Evolutionary conservation across 1,140 invertebrate species (phyloP), one percentile per base, ranked within the genome.

Genomic region (Trachymyrmex cornetzi): DNA sequence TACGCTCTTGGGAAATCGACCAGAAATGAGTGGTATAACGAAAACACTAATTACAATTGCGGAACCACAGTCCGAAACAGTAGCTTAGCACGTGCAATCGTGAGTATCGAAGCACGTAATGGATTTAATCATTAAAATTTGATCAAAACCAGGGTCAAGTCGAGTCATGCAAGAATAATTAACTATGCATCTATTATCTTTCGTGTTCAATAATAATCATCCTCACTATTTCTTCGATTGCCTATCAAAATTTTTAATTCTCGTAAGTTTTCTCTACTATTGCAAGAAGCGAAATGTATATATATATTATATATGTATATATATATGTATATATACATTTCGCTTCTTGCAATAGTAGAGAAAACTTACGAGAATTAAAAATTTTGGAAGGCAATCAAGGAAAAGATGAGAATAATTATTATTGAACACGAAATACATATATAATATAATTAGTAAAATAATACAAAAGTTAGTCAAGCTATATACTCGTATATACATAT

Each of bases 111-210:
- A 64, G 80, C 24, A 30, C 59, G 53, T 74, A 88, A 89, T 79
- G 80, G 66, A 88, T 87, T 87, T 82, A 69, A 27, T 53, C 74
- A 86, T 87, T 77, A 86, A 90, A 90, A 87, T 89, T 86, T 89
- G 38, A 89, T 86, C 61, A 64, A 72, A 64, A 61, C 48, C 38
- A 50, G 27, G 63, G 48, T 7, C 55, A 27, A n/a, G n/a, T 5
- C 27, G 7, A 38, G 7, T 38, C 34, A 38, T 34, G 34, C 34
- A 6, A 38, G 50, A 84, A 88, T 88, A 88, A 89, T 88, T 82
- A 87, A 81, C 27, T 0, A 34, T 22, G 19, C 19, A 14, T 53
- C 22, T 24, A 53, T 85, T 79, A n/a, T 77, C 61, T 53, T 53
- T 6, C 6, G 22, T 66, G 16, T 22, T 16, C 0, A 57, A 69